Evolutionary conservation across 2,113 vertebrate species (phyloP), one percentile per base, ranked within the genome.

Genomic region (Struthidea cinerea): DNA sequence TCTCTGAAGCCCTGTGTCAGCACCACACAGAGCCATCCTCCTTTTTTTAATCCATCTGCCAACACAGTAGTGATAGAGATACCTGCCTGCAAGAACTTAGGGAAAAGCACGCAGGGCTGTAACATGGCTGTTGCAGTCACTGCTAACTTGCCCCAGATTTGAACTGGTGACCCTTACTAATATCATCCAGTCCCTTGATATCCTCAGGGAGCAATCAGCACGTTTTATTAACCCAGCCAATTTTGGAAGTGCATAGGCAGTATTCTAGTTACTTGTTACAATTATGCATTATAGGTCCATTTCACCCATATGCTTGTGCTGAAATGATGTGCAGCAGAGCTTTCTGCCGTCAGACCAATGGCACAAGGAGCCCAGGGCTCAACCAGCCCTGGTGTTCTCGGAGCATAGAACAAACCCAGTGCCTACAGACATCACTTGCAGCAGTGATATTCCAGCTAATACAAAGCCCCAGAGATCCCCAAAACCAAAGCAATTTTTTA

Each of bases 151-250:
- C 88, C 92, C 92, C 73, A 89, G 75, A 28, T 92, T 60, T 93
- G 96, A 95, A 94, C 96, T 75, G 77, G 92, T 78, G 93, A 90
- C 94, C 94, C 96, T 94, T 17, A 95, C 92, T 94, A 95, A 86
- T 76, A 92, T 87, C 83, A 92, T 93, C 86, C 86, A 87, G 83
- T 78, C 49, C 90, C 94, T 71, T 50, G 87, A 96, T 92, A 78
- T 95, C 94, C 92, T 84, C 85, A 44, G 96, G 92, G 96, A 97
- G 94, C 94, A 78, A 95, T 95, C 83, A 90, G 90, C 83, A 90
- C 60, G 17, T 96, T 95, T 95, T 93, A 95, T 92, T 92, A 94
- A 96, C 87, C 84, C 79, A 86, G 95, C 78, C 93, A 88, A 93
- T 96, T 96, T 80, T 80, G 94, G 88, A 96, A 97, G 87, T 84